Base-by-base conservation (phyloP, 2,797 vertebrate species). In the Amphiprion clarkii region DNA sequence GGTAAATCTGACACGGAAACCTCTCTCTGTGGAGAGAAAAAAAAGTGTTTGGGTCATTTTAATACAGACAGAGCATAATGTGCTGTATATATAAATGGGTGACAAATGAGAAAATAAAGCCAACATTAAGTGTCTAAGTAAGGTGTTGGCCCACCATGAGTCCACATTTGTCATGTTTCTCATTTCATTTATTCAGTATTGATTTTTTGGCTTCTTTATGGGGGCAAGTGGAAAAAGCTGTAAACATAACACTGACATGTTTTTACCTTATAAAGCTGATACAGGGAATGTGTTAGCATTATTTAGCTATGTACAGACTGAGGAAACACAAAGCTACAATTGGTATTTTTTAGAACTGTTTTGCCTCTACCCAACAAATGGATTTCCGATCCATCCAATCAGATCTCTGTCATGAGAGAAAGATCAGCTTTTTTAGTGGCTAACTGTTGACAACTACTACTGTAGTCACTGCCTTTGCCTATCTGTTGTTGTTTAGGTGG, bases 1-100 rank as follows among this genome's bases (percentile, higher is more conserved):
- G 78, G 64, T 53, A 95, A 86, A 67, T 92, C 85, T 83, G 89
- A 90, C 70, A 89, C 85, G 1, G 91, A 93, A 86, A 98, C 91
- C 82, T 27, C 27, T 27, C 89, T 96, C 98, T 99, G 86, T 74
- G 87, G 88, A 82, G 40, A 64, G 54, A 71, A 64, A 60, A 69
- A 54, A 69, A 40, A 56, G 29, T 2, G 14, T 31, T 39, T 14
- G 5, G 9, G 7, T 57, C 65, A 63, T 11, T 64, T 77, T 72
- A 5, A 64, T 9, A 73, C 3, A 62, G 31, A 59, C 29, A 25
- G n/a, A 58, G 17, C 39, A 49, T 21, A 53, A 6, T 42, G 12
- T 66, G 31, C 12, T 62, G 51, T 23, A 9, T 72, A 11, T 19
- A 42, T 14, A 46, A 14, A 51, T 14, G 49, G 13, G 6, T 51